Evolutionary conservation across 1,140 invertebrate genomes (phyloP).

Genomic region (Aphelenchoides fujianensis): DNA sequence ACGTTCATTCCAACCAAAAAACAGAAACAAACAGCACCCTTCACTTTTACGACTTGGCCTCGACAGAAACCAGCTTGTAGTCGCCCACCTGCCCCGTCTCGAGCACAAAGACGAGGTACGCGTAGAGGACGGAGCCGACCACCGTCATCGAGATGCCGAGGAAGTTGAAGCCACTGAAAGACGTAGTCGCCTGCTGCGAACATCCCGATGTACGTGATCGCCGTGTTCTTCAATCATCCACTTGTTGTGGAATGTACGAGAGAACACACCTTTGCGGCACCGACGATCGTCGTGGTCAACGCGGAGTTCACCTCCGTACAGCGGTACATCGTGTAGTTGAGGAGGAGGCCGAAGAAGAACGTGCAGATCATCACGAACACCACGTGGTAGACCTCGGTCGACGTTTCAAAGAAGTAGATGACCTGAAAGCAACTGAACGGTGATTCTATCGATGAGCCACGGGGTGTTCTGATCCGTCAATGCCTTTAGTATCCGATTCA

Average conservation of each 20-base stretch:
- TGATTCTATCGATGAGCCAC: too few relatives aligned
- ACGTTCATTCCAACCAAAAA: too few relatives aligned
- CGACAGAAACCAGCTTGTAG: background rate
- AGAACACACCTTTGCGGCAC: conserved; percentile 75
- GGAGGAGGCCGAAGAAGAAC: conserved; percentile 90
- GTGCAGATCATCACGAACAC: conserved; percentile 79
- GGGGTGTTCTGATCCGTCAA: too few relatives aligned
- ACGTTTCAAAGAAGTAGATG: conserved; percentile 33
- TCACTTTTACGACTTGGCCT: too few relatives aligned
- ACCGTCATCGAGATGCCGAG: conserved; percentile 78
- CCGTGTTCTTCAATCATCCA: conserved; percentile 72
- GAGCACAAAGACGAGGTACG: conserved; percentile 53
- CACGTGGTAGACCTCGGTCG: conserved; percentile 70
- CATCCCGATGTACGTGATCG: conserved; percentile 76
- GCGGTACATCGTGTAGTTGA: conserved; percentile 88
- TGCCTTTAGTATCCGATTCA: too few relatives aligned
- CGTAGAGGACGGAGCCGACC: conserved; percentile 58
- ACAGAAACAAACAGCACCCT: too few relatives aligned
- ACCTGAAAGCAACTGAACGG: background rate
- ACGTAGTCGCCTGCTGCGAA: conserved; percentile 94
- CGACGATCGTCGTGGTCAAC: conserved; percentile 96
- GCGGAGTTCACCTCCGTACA: conserved; percentile 95
- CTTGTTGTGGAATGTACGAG: background rate
- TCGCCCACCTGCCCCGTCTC: background rate
- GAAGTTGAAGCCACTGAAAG: conserved; percentile 86